Base-by-base conservation (phyloP, 2,888 invertebrate genomes). In the Busseola fusca region DNA sequence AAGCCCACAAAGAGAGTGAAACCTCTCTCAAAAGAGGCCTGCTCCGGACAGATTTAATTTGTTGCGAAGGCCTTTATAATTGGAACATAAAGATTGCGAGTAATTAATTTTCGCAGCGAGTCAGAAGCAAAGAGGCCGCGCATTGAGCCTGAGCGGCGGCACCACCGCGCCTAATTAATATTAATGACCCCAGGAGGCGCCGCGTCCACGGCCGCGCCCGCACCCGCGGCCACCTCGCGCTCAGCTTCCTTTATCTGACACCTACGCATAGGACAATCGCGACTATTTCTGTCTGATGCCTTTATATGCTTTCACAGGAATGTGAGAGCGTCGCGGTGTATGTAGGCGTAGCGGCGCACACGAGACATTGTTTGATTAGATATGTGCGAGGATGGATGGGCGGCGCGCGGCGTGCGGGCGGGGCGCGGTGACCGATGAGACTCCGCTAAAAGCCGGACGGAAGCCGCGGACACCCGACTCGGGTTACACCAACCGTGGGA, bases 41-140 rank as follows among this genome's bases (percentile, higher is more conserved):
- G 95, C 93, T 92, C 90, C 91, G 93, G 95, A 95, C 95, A 95
- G 95, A 95, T 95, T 95, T 95, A 95, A 95, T 95, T 95, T 95
- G 95, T 95, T 94, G 94, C 95, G 93, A 95, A 95, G 95, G 95
- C 95, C 92, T 95, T 95, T 95, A 95, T 95, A 95, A 95, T 95
- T 95, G 95, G 95, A 95, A 95, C 94, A 95, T 95, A 95, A 95
- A 95, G 95, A 95, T 95, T 95, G 95, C 91, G 94, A 95, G 95
- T 95, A 95, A 95, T 95, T 95, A 95, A 95, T 95, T 95, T 95
- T 95, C 92, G 94, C 94, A 93, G 94, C 93, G 94, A 95, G 95
- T 95, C 95, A 94, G 93, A 92, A 95, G 95, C 95, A 95, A 94
- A 93, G 94, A 93, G 86, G 93, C 91, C 90, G 93, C 92, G 94